Evolutionary conservation across 2,113 vertebrate species (phyloP), one percentile per base, ranked within the genome.

Genomic region (Eulemur macaco): DNA sequence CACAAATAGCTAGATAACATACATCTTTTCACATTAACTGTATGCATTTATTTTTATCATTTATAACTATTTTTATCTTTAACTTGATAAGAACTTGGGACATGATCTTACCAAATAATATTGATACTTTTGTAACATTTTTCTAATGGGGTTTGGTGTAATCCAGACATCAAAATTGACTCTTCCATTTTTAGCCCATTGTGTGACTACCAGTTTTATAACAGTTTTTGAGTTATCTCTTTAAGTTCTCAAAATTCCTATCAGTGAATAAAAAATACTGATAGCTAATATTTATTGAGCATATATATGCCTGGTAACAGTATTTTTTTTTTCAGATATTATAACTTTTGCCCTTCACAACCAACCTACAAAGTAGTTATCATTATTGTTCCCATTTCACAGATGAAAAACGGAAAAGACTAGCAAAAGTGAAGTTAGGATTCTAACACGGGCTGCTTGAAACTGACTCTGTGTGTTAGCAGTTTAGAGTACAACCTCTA

Each of bases 191-290:
- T 34, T 56, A 73, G 8, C 3, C 3, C 4, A 50, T 1, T 91
- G 52, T 42, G n/a, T 50, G 23, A 12, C 45, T 63, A 58, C 1
- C 17, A n/a, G 5, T 64, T 63, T 54, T 83, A 21, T 17, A 54
- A 27, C 20, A 64, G 47, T 47, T 37, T 68, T 50, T 82, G 47
- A 92, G 27, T 34, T 64, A 73, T 77, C 34, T 60, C 10, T 83
- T 69, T 56, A 84, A 54, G 5, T 74, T 88, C n/a, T 91, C 68
- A 81, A 76, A 83, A 87, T 86, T 81, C 18, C 47, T 94, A 84
- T 64, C 10, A 92, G 63, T 78, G 81, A 88, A 82, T 68, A 74
- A 86, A 60, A 95, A 64, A 10, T 47, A 69, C 80, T 34, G 34
- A 21, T 42, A 31, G 58, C 4, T 81, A 69, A 52, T 13, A n/a